Base-by-base conservation (phyloP, 2,113 vertebrate species). In the Terrapene triunguis region DNA sequence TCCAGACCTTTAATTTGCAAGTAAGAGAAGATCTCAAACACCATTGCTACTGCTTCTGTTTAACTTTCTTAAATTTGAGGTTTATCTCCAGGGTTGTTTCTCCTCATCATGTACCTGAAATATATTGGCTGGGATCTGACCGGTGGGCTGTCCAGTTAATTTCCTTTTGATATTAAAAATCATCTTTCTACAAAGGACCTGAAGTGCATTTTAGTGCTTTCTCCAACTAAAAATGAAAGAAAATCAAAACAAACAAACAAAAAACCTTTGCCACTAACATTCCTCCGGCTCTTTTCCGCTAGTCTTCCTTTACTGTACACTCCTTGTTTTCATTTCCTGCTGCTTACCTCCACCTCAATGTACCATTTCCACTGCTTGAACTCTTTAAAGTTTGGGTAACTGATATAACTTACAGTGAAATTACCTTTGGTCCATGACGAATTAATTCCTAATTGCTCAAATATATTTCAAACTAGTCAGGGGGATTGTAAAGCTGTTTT, bases 111-210 rank as follows among this genome's bases (percentile, higher is more conserved):
- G 19, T 55, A 95, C 65, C 92, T 74, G 50, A 84, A 86, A 51
- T 80, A 72, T 69, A 91, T 13, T 11, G 74, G 42, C 74, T 78
- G 42, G 12, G 74, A 47, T 76, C 12, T 44, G 38, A 44, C 69
- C 1, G 2, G 80, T 85, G 84, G 94, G 84, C 88, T 94, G 96
- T 95, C 53, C 87, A 69, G 69, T 53, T 78, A 47, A 91, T 94
- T 94, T 95, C 17, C 83, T 89, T 97, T 97, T 97, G 86, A 93
- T 92, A 98, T 96, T 98, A 97, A 97, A 98, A 92, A 89, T 59
- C 59, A 17, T 10, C 84, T 93, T 98, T 98, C 94, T 88, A 92
- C 88, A 8, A 62, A 89, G 82, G 81, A 88, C 12, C n/a, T 69
- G 38, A 27, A 62, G 80, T 4, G 1, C 25, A 10, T 89, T 96